Evolutionary conservation across 2,113 vertebrate species (phyloP), one percentile per base, ranked within the genome.

Genomic region (Rhegmatorhina hoffmannsi): DNA sequence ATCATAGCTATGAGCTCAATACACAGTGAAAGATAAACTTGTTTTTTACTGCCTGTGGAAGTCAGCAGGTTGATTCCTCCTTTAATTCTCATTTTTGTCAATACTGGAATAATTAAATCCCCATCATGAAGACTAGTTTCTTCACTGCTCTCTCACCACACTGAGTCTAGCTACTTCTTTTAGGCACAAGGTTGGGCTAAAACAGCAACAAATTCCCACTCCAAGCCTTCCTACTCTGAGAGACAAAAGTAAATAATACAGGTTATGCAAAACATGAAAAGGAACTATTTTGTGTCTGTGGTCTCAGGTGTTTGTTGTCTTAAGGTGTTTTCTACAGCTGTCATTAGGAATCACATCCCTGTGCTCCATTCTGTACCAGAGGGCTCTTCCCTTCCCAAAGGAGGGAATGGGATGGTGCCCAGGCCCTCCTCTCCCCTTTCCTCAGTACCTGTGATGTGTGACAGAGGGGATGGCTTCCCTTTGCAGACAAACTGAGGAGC

Each of bases 31-130:
- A 92, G 79, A 86, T 92, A 96, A 95, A 95, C 83, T 44, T 86
- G 85, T 19, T 86, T 86, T 92, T 88, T 86, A 84, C 60, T 81
- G 79, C 83, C 82, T 75, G 31, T 88, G 92, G 64, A 88, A 96
- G 63, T 52, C 28, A 17, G 59, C 75, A 76, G 52, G 64, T 67
- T 86, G 68, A 78, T 67, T 84, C 75, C 76, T 92, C 60, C 50
- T 77, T 90, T 88, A 94, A 91, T 92, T 95, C 91, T 84, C 28
- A n/a, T 55, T 81, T 95, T 92, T 93, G 73, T 95, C 67, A 7
- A 90, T 92, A 75, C 19, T 34, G 50, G 58, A 73, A 76, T 94
- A 93, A 94, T 93, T 92, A 95, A 97, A 92, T 56, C 60, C 34
- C 56, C 68, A 64, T 86, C 68, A 64, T 0, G 0, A 70, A 74